Evolutionary conservation across 2,797 vertebrate species (phyloP), one percentile per base, ranked within the genome.

Genomic region (Mus minutoides): DNA sequence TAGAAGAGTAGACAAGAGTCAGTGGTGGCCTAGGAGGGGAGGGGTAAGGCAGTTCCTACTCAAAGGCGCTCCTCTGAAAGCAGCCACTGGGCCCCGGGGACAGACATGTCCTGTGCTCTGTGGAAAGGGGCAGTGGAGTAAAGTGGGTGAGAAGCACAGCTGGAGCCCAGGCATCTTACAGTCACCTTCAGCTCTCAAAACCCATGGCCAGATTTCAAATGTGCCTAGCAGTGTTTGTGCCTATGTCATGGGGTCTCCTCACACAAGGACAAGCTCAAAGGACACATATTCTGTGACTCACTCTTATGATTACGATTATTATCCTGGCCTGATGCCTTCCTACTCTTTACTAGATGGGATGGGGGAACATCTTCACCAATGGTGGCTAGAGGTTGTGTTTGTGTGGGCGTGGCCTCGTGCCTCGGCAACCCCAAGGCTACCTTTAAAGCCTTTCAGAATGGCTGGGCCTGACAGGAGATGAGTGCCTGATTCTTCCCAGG

Each of bases 381-480:
- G 8, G 43, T 17, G 1, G 0, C 1, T n/a, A 43, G 64, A 87
- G 52, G 10, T 22, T 13, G 6, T 4, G 56, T 62, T 52, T 16
- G 0, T 13, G 0, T 0, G 6, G 46, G 10, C 10, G 5, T 56
- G 60, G 17, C 22, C 62, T 34, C 9, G 0, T 3, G 31, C 34
- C 77, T 56, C 13, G 1, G 49, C 26, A 22, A 29, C 9, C 29
- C 62, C 5, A 4, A 17, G 67, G 67, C 43, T 58, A 5, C 46
- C 69, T 83, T 37, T 24, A 60, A 24, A 60, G 52, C 46, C 43
- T 26, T 46, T 60, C 56, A 31, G 6, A 49, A 37, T 22, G 58
- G 62, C 21, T 17, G 58, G 75, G 85, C 37, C 60, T 37, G 94
- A 37, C 4, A 2, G 12, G 22, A 19, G 17, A 29, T 21, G 29